Evolutionary conservation across 30 jellyfish, hydroid and myxozoan genomes (phyloP).

Genomic region (Rhopilema esculentum): DNA sequence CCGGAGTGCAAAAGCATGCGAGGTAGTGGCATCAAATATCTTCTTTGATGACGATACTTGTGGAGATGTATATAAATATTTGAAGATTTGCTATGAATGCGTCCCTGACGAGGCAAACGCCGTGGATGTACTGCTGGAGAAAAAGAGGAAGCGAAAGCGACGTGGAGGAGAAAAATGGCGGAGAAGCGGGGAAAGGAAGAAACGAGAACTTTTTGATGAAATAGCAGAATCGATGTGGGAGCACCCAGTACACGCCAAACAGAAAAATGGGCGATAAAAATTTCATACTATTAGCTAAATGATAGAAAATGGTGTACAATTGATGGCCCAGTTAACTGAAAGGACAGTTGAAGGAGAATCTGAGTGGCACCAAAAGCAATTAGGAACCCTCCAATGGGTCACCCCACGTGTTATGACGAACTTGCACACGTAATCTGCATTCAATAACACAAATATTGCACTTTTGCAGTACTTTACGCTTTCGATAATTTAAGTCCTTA

Average conservation of each 20-base stretch:
- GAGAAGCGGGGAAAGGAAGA: conserved; percentile 70
- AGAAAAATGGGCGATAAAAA: conserved; percentile 6
- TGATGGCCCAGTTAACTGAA: too few species aligned
- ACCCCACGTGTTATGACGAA: too few species aligned
- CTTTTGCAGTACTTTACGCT: too few species aligned
- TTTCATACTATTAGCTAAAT: neutral
- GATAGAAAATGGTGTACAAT: too few species aligned
- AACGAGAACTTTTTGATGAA: conserved; percentile 59
- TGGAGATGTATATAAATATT: conserved; percentile 87
- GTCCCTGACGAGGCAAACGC: conserved; percentile 96
- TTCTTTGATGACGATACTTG: conserved; percentile 98
- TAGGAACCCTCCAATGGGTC: too few species aligned
- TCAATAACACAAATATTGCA: too few species aligned
- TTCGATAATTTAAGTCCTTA: too few species aligned
- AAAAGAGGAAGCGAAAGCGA: conserved; percentile 79
- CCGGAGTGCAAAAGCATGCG: conserved; percentile 89
- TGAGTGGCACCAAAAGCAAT: too few species aligned
- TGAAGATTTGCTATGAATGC: conserved; percentile 98
- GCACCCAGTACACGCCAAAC: conserved; percentile 74
- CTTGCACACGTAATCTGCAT: too few species aligned
- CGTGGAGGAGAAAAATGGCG: conserved; percentile 77
- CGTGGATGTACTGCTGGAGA: conserved; percentile 87
- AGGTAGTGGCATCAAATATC: conserved; percentile 95
- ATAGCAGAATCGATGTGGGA: conserved; percentile 63
- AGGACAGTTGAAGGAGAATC: too few species aligned